Base-by-base conservation (phyloP, 2,797 vertebrate genomes). In the Nannoperca australis region DNA sequence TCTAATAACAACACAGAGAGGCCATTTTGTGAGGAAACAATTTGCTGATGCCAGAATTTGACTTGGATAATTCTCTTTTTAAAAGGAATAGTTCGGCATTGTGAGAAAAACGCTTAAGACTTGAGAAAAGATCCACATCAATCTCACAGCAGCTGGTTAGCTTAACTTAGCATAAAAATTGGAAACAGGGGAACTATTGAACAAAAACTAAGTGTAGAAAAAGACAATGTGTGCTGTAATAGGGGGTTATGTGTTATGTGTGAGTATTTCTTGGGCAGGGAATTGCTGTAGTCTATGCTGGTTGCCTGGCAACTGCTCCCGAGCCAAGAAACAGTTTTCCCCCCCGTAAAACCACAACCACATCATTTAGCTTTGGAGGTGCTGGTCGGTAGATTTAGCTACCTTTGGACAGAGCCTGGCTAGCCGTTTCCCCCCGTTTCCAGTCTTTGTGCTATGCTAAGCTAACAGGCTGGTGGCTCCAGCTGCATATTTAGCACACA, bases 1-100 rank as follows among this genome's bases (percentile, higher is more conserved):
- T 94, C 98, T 99, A 84, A 45, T 14, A 38, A 71, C 74, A 71
- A 82, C 30, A 4, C 51, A 20, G 56, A 44, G 50, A 44, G 11
- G 18, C 14, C 4, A 34, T 11, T 17, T 27, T 49, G 4, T 58
- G 12, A 32, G 7, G n/a, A 51, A 36, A 32, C 5, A 49, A 40
- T 81, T 24, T 59, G 1, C 6, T 45, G 36, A 44, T 14, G 12
- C 49, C 30, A 20, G 9, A 8, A 56, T 50, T 50, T 50, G n/a
- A 22, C 47, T 6, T 14, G 18, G 1, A 10, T 12, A 45, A 24
- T 42, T 53, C 9, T 45, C 38, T 22, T 7, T 34, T 61, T 17
- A 20, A 76, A 34, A n/a, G 32, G 2, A 53, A 61, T 5, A 22
- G 24, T 9, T 44, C 5, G 1, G 14, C 17, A 63, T 18, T 20